phyloP scores from a whole-genome alignment of 2,113 vertebrate genomes.

The Lepidothrix coronata region DNA sequence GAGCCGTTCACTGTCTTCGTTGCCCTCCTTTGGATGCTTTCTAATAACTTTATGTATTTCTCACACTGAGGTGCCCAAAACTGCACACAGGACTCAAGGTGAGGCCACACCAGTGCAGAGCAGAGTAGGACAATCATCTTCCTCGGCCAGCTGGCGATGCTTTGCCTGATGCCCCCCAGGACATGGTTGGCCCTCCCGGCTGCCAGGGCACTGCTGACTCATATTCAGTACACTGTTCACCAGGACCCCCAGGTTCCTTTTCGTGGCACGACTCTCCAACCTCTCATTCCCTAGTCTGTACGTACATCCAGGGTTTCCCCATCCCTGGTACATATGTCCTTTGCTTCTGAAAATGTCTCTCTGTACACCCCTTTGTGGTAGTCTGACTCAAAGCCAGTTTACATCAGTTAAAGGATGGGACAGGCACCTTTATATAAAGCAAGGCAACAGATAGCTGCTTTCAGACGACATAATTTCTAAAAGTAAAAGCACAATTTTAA shows the following conservation, averaged over 20 bases:
- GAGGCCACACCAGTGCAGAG: accelerated
- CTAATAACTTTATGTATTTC: neutral
- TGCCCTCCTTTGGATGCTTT: neutral
- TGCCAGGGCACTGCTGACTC: neutral
- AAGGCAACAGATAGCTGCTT: neutral
- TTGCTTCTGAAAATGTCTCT: neutral
- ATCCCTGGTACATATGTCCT: neutral
- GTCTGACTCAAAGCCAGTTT: neutral
- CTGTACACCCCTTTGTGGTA: neutral
- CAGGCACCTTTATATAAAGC: neutral
- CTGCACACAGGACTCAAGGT: accelerated
- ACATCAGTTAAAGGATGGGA: neutral
- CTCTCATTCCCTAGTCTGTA: neutral
- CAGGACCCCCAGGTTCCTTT: neutral
- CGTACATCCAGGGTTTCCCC: neutral
- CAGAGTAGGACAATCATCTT: accelerated
- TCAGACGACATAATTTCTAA: neutral
- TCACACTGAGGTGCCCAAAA: accelerated
- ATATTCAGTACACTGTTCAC: neutral
- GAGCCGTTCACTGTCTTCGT: neutral
- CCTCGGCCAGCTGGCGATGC: accelerated
- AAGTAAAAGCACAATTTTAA: neutral
- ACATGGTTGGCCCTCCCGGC: accelerated
- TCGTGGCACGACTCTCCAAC: neutral
- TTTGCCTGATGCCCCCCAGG: neutral